phyloP scores from a whole-genome alignment of 2,797 vertebrate species.

The Spheniscus humboldti region DNA sequence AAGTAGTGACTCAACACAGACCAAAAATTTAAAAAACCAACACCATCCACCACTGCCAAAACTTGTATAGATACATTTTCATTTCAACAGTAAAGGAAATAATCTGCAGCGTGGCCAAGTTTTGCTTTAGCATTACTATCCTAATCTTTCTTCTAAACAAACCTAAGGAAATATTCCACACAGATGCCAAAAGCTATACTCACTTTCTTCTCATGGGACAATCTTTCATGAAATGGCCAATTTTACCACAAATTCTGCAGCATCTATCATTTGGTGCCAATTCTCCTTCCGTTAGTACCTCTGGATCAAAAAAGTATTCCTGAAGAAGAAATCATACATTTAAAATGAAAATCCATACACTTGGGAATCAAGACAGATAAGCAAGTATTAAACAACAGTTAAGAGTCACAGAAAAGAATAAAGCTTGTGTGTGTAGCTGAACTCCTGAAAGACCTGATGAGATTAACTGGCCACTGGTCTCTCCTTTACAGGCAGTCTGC shows the following conservation, averaged over 20 bases:
- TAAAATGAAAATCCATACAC: neutral
- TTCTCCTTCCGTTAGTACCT: slow-evolving; percentile 91
- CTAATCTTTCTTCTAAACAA: neutral
- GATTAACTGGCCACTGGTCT: neutral
- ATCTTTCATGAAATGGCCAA: slow-evolving; percentile 97
- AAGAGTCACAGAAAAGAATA: neutral
- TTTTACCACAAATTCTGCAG: slow-evolving; percentile 95
- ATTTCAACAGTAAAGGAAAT: neutral
- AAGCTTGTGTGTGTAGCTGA: neutral
- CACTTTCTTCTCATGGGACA: slow-evolving; percentile 92
- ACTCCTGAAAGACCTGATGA: neutral
- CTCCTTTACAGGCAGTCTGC: neutral
- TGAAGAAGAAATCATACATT: slow-evolving; percentile 50
- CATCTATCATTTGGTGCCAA: slow-evolving; percentile 94
- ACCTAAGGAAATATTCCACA: neutral
- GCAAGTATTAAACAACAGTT: neutral
- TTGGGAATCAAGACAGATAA: neutral
- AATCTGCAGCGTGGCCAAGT: neutral
- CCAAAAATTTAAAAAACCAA: neutral
- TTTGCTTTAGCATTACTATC: neutral
- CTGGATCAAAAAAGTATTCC: slow-evolving; percentile 96
- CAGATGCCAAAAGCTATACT: slow-evolving; percentile 25
- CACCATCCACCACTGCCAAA: neutral
- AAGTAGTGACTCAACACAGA: neutral
- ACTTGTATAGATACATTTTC: neutral